Conservation (phyloP, 2,888 invertebrate genomes). For the Acanthoscelides obtectus region DNA sequence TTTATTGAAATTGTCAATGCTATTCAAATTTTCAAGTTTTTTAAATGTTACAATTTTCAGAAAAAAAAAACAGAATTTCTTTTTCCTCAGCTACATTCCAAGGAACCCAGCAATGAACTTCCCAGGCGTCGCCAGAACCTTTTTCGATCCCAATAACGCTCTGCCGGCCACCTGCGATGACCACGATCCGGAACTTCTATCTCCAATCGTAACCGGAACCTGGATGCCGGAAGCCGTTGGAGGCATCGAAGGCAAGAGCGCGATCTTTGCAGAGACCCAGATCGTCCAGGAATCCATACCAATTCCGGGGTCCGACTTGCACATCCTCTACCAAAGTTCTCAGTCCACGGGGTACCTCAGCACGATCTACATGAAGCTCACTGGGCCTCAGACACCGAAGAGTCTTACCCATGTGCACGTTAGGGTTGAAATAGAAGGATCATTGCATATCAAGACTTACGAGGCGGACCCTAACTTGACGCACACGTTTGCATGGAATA, state of each 20-base stretch:
- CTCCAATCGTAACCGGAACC: constrained; percentile 82
- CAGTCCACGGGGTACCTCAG: constrained; percentile 93
- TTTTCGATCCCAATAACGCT: constrained; percentile 50
- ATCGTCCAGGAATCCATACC: constrained; percentile 94
- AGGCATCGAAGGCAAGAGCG: constrained; percentile 73
- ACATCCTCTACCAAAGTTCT: constrained; percentile 93
- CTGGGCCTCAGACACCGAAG: constrained; percentile 72
- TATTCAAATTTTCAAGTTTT: no score
- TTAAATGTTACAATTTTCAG: no score
- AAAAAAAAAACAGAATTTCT: no score
- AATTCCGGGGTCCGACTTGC: constrained; percentile 89
- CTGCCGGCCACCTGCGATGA: constrained; percentile 69
- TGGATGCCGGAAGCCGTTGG: constrained; percentile 89
- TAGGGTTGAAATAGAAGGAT: constrained; percentile 73
- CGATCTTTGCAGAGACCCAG: constrained; percentile 89
- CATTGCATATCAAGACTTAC: constrained; percentile 85
- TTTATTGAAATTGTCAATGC: no score
- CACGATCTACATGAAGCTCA: constrained; percentile 85
- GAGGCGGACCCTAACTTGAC: constrained; percentile 94
- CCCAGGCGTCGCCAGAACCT: constrained; percentile 53
- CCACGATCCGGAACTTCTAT: constrained; percentile 80
- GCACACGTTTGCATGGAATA: constrained; percentile 97
- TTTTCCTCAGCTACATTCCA: constrained; percentile 34
- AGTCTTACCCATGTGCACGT: constrained; percentile 87
- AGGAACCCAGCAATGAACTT: constrained; percentile 50